Evolutionary conservation across 2,797 vertebrate genomes (phyloP).

Genomic region (Phaenicophaeus curvirostris): DNA sequence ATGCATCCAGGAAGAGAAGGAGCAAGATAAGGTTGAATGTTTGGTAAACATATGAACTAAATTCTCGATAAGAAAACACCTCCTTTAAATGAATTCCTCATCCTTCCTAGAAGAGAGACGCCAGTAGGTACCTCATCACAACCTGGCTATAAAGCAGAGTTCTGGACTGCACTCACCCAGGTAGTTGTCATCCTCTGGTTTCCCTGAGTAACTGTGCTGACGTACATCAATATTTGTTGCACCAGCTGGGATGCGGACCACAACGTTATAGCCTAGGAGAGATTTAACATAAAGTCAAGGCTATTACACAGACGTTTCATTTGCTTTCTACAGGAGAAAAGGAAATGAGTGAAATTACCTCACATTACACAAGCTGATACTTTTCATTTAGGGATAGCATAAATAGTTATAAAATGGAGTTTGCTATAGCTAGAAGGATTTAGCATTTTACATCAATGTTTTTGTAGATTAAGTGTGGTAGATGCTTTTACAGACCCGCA

Average conservation of each 20-base stretch:
- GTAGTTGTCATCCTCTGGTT: slow-evolving; percentile 98
- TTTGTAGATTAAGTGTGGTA: slow-evolving; percentile 24
- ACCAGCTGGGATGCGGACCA: slow-evolving; percentile 95
- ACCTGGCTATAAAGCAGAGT: background rate
- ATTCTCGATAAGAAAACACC: background rate
- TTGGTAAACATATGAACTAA: background rate
- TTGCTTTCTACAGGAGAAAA: background rate
- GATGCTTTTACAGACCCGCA: slow-evolving; percentile 26
- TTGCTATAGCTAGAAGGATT: slow-evolving; percentile 6
- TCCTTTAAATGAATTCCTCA: background rate
- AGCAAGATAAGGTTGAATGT: background rate
- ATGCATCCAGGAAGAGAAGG: background rate
- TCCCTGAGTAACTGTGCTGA: slow-evolving; percentile 98
- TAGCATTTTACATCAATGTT: slow-evolving; percentile 7
- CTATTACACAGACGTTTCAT: background rate
- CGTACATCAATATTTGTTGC: slow-evolving; percentile 97
- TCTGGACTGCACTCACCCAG: slow-evolving; percentile 85
- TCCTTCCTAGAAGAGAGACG: background rate
- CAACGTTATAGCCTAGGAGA: slow-evolving; percentile 91
- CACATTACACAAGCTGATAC: background rate
- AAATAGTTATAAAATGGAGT: slow-evolving; percentile 43
- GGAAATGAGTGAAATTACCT: slow-evolving; percentile 8
- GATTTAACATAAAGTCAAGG: slow-evolving; percentile 40
- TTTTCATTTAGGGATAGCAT: slow-evolving; percentile 30
- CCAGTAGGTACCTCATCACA: background rate